phyloP scores from a whole-genome alignment of 92 coral and sea anemone genomes.

The Siderastrea radians region DNA sequence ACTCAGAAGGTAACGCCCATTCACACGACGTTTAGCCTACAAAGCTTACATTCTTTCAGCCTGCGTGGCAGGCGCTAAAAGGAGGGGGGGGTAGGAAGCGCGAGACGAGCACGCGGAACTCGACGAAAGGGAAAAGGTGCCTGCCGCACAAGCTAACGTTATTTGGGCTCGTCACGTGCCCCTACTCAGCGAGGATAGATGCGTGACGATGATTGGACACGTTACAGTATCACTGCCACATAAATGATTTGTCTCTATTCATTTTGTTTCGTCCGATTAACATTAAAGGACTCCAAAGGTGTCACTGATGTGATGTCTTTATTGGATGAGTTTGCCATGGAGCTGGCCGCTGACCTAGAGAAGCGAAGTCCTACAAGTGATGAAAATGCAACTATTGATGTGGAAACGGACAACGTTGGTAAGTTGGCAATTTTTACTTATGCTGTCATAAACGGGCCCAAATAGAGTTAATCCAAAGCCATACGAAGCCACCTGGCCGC shows the following conservation, averaged over 20 bases:
- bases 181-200: no score
- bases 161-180: no score
- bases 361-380: neutral
- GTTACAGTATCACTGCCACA: neutral
- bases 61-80: no score
- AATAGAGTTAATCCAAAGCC: neutral
- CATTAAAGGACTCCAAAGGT: conserved; percentile 75
- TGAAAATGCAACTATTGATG: conserved; percentile 31
- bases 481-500: no score
- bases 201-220: no score
- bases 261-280: neutral
- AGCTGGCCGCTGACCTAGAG: conserved; percentile 57
- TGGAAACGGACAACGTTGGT: conserved; percentile 65
- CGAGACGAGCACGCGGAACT: no score
- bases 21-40: no score
- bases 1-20: no score
- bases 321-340: conserved; percentile 65
- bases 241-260: neutral
- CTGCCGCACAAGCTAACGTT: no score
- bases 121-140: no score
- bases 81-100: no score
- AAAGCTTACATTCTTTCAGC: no score
- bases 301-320: conserved; percentile 84
- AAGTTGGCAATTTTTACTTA: neutral
- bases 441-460: neutral